phyloP scores from a whole-genome alignment of 2,797 vertebrate species.

The Cryptoprocta ferox region DNA sequence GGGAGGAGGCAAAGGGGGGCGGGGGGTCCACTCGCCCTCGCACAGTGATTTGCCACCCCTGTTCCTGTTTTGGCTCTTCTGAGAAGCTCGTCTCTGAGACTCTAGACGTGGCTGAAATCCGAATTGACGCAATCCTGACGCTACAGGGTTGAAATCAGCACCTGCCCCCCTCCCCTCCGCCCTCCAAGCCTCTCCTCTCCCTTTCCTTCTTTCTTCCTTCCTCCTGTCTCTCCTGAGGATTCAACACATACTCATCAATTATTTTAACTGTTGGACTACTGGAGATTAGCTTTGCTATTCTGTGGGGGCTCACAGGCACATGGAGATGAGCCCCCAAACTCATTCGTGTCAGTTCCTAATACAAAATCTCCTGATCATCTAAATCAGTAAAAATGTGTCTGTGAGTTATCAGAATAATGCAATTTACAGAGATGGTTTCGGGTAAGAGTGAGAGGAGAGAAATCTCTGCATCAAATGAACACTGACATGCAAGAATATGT shows the following conservation, averaged over 20 bases:
- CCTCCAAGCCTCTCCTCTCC: conserved; percentile 33
- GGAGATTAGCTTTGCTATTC: conserved; percentile 78
- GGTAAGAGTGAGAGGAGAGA: not conserved
- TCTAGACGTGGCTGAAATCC: conserved; percentile 87
- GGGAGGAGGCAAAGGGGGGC: conserved; percentile 65
- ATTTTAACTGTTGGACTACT: conserved; percentile 86
- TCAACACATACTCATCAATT: conserved; percentile 87
- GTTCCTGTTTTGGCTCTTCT: conserved; percentile 88
- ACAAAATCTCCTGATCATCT: conserved; percentile 42
- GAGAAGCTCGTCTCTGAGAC: conserved; percentile 84
- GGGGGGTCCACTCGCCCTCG: conserved; percentile 74
- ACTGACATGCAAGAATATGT: conserved; percentile 36
- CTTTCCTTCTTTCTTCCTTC: conserved; percentile 62
- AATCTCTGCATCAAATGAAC: conserved; percentile 21
- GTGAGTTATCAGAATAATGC: conserved; percentile 19
- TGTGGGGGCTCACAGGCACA: conserved; percentile 51
- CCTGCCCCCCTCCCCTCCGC: conserved; percentile 77
- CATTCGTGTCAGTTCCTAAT: conserved; percentile 26
- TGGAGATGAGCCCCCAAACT: conserved; percentile 51
- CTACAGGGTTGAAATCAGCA: conserved; percentile 91
- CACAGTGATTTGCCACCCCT: conserved; percentile 83
- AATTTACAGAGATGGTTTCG: conserved; percentile 22
- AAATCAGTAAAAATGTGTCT: not conserved
- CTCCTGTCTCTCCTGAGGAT: conserved; percentile 80
- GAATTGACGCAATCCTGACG: conserved; percentile 98